Conservation (phyloP, 2,113 vertebrate genomes). For the human region GRCh38 chr18:5448501-5449000, state of each 20-base stretch:
- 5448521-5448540: background rate
- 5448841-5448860: background rate
- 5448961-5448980: background rate
- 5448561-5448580: background rate
- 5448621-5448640: background rate
- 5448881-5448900: background rate
- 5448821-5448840: slow-evolving; percentile 23
- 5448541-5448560: background rate
- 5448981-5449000: background rate
- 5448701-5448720: background rate
- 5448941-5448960: background rate
- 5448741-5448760: background rate
- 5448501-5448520: background rate
- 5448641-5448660: background rate
- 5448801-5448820: slow-evolving; percentile 38
- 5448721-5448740: background rate
- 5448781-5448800: background rate
- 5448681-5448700: background rate
- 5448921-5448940: background rate
- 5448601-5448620: background rate
- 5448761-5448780: rapidly evolving
- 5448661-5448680: background rate
- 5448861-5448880: background rate
- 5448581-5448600: background rate
- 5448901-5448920: slow-evolving; percentile 32